These are phyloP conservation scores for Netelia virgata DNA, from an alignment of 2,888 invertebrate species.

Conservation along the genomic window DNA sequence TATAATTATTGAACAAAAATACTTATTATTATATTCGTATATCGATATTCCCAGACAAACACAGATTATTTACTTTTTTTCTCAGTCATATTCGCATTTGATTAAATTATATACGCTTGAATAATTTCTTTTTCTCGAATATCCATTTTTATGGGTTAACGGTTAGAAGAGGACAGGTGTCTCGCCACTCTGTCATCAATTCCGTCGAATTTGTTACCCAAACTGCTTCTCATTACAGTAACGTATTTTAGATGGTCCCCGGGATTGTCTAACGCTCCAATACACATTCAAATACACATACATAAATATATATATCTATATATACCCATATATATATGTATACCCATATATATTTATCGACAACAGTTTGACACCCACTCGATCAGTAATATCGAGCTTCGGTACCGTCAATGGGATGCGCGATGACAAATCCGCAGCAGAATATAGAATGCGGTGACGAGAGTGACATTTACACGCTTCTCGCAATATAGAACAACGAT, in stretches of 20 bases:
- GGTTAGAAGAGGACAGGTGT: not conserved
- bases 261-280: not conserved
- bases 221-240: not conserved
- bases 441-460: conserved; percentile 4
- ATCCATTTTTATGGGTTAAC: not conserved
- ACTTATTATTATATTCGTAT: too few relatives aligned
- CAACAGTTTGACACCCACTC: conserved; percentile 53
- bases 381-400: conserved; percentile 56
- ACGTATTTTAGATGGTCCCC: not conserved
- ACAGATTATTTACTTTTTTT: too few relatives aligned
- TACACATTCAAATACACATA: too few relatives aligned
- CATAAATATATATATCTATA: too few relatives aligned
- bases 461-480: conserved; percentile 28
- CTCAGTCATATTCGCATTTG: not conserved
- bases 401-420: conserved; percentile 51
- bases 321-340: not conserved
- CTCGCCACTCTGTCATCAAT: not conserved
- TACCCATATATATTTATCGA: conserved; percentile 21
- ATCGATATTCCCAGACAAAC: too few relatives aligned
- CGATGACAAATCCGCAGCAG: conserved; percentile 31
- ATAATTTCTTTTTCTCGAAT: not conserved
- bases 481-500: conserved; percentile 24
- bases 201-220: conserved; percentile 5
- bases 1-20: too few relatives aligned
- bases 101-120: not conserved